phyloP scores from a whole-genome alignment of 2,888 invertebrate genomes.

The Lepidocyrtoides sp. region DNA sequence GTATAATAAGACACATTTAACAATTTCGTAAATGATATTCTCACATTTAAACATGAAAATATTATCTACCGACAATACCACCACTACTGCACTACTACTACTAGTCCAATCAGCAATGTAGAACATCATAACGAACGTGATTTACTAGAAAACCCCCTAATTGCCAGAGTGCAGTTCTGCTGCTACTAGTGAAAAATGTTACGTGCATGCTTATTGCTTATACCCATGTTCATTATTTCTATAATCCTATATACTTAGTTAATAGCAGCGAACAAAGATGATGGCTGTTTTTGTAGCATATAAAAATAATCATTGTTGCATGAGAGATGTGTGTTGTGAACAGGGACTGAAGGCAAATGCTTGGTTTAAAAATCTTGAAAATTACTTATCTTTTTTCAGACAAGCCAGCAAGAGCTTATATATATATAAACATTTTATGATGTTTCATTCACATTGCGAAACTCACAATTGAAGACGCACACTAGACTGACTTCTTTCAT shows the following conservation, averaged over 20 bases:
- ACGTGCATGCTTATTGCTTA: background rate
- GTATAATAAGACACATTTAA: background rate
- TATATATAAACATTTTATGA: background rate
- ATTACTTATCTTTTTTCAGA: constrained; percentile 38
- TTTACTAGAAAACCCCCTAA: constrained; percentile 10
- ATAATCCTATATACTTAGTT: too few relatives aligned
- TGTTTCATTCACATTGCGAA: constrained; percentile 45
- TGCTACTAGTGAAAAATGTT: constrained; percentile 9
- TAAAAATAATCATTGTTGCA: constrained; percentile 44
- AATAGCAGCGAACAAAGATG: constrained; percentile 11
- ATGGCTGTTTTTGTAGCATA: constrained; percentile 23
- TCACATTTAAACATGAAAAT: too few relatives aligned
- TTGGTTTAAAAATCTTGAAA: constrained; percentile 48
- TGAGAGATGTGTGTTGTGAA: constrained; percentile 30
- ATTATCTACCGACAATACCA: background rate
- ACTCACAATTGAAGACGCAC: constrained; percentile 34
- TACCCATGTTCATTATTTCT: constrained; percentile 15
- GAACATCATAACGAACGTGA: background rate
- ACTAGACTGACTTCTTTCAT: constrained; percentile 48
- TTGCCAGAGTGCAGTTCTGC: background rate
- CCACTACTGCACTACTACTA: background rate
- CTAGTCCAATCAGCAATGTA: background rate
- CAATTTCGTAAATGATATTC: background rate
- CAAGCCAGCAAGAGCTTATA: too few relatives aligned
- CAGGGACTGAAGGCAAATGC: constrained; percentile 25